These are phyloP conservation scores for Pocillopora damicornis DNA, from an alignment of 64 coral and sea anemone genomes.

Conservation along the genomic window DNA sequence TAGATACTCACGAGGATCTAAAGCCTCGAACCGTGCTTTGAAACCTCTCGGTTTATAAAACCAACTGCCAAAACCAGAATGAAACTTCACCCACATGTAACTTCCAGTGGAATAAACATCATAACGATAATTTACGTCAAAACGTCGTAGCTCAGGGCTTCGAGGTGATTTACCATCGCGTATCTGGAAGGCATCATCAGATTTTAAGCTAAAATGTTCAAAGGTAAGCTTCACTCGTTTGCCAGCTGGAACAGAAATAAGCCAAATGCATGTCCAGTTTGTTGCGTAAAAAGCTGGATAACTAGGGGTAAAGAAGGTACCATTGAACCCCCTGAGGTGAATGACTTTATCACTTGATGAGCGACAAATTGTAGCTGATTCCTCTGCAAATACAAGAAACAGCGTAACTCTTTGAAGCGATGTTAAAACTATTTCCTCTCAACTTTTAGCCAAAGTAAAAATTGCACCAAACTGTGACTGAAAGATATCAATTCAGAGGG, in stretches of 20 bases:
- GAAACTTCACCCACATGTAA: conserved; percentile 27
- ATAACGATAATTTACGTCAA: too few relatives aligned
- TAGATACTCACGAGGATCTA: not conserved
- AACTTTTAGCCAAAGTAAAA: too few relatives aligned
- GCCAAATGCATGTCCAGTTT: conserved; percentile 32
- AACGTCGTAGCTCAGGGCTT: too few relatives aligned
- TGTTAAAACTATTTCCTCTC: too few relatives aligned
- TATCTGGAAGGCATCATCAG: too few relatives aligned
- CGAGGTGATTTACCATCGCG: too few relatives aligned
- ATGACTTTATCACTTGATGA: not conserved
- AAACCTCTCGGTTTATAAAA: not conserved
- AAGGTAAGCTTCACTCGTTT: conserved; percentile 30
- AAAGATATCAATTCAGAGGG: too few relatives aligned
- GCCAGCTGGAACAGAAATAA: conserved; percentile 17
- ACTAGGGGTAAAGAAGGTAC: conserved; percentile 27
- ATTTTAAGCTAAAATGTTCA: not conserved
- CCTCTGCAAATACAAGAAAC: not conserved
- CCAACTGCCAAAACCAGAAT: not conserved
- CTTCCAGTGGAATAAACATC: not conserved
- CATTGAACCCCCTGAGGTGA: conserved; percentile 1
- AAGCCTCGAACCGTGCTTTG: not conserved
- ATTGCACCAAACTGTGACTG: too few relatives aligned
- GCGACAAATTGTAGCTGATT: conserved; percentile 4
- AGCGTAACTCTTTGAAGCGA: not conserved
- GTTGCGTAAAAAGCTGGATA: conserved; percentile 21